Conservation (phyloP, 2,888 invertebrate genomes). For the Nebria salina region DNA sequence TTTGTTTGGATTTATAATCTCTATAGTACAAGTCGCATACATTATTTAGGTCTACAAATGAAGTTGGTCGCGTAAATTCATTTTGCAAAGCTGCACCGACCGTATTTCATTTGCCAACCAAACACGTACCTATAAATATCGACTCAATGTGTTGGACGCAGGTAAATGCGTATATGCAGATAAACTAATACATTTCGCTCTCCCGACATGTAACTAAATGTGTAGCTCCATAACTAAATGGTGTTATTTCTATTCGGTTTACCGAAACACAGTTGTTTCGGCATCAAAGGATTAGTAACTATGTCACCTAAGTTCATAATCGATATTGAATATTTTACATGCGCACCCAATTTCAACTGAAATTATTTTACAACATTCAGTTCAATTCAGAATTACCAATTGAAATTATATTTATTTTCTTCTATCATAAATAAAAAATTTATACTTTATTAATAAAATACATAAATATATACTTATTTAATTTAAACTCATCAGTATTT, state of each 20-base stretch:
- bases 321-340: constrained; percentile 31
- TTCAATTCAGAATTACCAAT: background rate
- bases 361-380: background rate
- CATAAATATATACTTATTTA: too few species aligned
- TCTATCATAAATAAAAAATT: too few species aligned
- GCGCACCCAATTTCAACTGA: background rate
- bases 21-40: constrained; percentile 17
- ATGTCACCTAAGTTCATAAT: constrained; percentile 36
- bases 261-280: constrained; percentile 24
- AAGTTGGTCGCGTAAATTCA: constrained; percentile 36
- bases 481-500: too few species aligned
- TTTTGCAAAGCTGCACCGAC: constrained; percentile 31
- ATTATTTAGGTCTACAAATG: constrained; percentile 36
- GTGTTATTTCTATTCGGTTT: constrained; percentile 13
- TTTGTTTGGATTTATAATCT: background rate
- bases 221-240: background rate
- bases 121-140: constrained; percentile 23
- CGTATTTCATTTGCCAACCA: constrained; percentile 42
- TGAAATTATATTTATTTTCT: background rate
- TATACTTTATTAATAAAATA: too few species aligned
- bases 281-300: constrained; percentile 26
- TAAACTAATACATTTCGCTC: background rate
- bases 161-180: background rate
- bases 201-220: background rate
- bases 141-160: constrained; percentile 28